Base-by-base conservation (phyloP, 2,113 vertebrate species). In the Psittacula cyanocephala region DNA sequence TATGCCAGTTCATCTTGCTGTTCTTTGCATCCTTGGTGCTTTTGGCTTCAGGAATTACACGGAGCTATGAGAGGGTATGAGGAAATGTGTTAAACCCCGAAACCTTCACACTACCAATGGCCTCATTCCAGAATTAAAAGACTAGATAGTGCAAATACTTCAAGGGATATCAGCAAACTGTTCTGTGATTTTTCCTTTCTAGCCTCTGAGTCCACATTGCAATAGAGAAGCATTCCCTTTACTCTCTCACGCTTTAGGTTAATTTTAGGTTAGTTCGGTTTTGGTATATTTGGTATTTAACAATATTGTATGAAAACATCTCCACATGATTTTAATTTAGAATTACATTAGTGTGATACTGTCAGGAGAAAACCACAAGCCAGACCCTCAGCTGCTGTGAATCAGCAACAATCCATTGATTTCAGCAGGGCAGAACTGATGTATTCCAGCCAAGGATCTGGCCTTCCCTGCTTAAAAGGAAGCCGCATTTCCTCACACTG, bases 311-410 rank as follows among this genome's bases (percentile, higher is more conserved):
- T 84, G 44, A 90, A 93, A 95, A 47, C 65, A 39, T 88, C 41
- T 91, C 75, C 47, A 68, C 29, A 9, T 89, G 88, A 85, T 78
- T 94, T 91, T 92, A 39, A 94, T 94, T 94, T 86, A 69, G 47
- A 71, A 52, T 88, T 55, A 67, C 41, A 70, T 89, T 74, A n/a
- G 43, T 86, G 47, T 72, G 86, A 91, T 86, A 55, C 63, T 85
- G 86, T 85, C 60, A 80, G 67, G 50, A 91, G 79, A 87, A 79
- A 95, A 86, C 55, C 80, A 68, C 33, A 33, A 59, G 53, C 71
- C 91, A 95, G 85, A 87, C 65, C 81, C 83, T 86, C 63, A 82
- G 78, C 88, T 95, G 88, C 72, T 93, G 49, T 88, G 79, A 88
- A 78, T 91, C 85, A 74, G 89, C 85, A 95, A 7, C 52, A 77